These are phyloP conservation scores for Dyspetes luteomarginatus DNA, from an alignment of 2,888 invertebrate species.

Conservation along the genomic window DNA sequence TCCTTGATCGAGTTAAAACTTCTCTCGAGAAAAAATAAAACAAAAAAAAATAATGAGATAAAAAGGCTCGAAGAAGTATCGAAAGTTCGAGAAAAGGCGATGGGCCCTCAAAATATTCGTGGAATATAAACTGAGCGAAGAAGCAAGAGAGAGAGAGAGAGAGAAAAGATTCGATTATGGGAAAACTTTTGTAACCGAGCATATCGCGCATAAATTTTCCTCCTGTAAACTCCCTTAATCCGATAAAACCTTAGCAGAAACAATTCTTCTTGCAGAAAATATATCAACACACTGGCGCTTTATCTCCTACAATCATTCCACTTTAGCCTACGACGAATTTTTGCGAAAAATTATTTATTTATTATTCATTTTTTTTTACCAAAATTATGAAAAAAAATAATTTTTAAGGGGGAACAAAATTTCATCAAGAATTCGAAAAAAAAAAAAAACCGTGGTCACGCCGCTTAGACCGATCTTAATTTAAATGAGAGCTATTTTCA, in stretches of 20 bases:
- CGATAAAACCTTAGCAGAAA: constrained; percentile 57
- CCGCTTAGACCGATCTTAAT: no score
- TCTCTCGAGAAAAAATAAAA: neutral
- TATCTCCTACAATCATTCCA: constrained; percentile 9
- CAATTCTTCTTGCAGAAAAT: constrained; percentile 45
- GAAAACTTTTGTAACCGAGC: constrained; percentile 56
- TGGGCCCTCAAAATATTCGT: constrained; percentile 46
- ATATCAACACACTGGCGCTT: constrained; percentile 10
- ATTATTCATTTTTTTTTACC: neutral
- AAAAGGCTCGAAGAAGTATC: constrained; percentile 14
- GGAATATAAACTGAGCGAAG: constrained; percentile 35
- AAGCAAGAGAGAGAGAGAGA: neutral
- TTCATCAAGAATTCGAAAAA: no score
- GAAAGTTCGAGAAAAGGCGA: constrained; percentile 40
- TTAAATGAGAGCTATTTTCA: no score
- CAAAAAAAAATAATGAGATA: neutral
- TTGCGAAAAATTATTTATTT: constrained; percentile 28
- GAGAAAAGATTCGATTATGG: constrained; percentile 42
- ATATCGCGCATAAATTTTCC: constrained; percentile 52
- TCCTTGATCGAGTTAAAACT: constrained; percentile 53
- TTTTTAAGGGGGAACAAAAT: no score
- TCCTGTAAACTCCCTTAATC: constrained; percentile 52
- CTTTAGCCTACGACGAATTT: constrained; percentile 3
- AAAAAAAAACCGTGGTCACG: no score
- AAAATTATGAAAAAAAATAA: neutral